Base-by-base conservation (phyloP, 1,140 invertebrate species). In the Ephestia elutella region DNA sequence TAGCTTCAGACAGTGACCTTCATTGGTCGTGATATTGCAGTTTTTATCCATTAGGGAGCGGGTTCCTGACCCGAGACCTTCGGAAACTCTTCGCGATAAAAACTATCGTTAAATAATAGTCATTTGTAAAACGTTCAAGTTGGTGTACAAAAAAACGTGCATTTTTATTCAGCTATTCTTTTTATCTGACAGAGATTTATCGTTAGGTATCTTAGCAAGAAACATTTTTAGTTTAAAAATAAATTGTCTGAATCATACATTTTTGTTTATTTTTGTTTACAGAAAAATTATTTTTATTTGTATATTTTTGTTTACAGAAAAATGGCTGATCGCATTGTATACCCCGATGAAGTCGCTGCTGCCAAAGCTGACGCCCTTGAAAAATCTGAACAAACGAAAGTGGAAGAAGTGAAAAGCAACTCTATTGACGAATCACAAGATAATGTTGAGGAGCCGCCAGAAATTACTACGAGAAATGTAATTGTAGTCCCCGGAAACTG, bases 251-350 rank as follows among this genome's bases (percentile, higher is more conserved):
- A n/a, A 13, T 35, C 10, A 11, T 35, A 5, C 1, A 5, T 13
- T 5, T 35, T 35, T 35, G 5, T 44, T 3, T 44, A 44, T 15
- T 44, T 57, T 48, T 15, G n/a, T 44, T 72, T 72, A 15, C 62
- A 81, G 73, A 62, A 74, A 54, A 71, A 13, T 35, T 35, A 11
- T 35, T 35, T 5, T 35, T 13, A 35, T 35, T 35, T 35, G 5
- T 44, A 17, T 44, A 44, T 15, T 44, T 57, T 48, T 15, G n/a
- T 44, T 72, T 72, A 15, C 62, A 81, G 73, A 62, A 74, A 54
- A 71, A 86, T 87, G 82, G 75, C 82, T 8, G 66, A 78, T 28
- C 70, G 72, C 20, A 57, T 87, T 11, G 77, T 78, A 0, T 82
- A 70, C 44, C 80, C 82, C 11, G 76, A 84, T 5, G 82, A 87